Percentiles rank a stretch among this genome's conserved stretches.
Evolutionary conservation across 2,888 invertebrate genomes (phyloP).

Genomic region (Pomacea canaliculata): DNA sequence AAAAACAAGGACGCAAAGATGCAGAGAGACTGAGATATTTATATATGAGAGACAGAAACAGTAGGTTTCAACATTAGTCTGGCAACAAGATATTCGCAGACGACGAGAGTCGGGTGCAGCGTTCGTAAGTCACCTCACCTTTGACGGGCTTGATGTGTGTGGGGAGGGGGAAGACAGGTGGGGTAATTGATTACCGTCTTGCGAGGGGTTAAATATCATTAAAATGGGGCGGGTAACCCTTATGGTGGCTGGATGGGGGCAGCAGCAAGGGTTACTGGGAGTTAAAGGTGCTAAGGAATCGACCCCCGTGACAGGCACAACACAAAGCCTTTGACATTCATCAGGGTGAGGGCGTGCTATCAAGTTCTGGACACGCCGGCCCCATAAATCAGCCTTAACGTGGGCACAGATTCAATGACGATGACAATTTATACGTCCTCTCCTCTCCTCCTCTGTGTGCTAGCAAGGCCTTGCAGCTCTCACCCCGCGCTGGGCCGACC

Average conservation of each 20-base stretch:
- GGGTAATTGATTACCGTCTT: too few species aligned
- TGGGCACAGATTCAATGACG: background rate
- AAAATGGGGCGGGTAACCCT: too few species aligned
- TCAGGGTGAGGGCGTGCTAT: constrained; percentile 1
- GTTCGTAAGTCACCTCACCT: too few species aligned
- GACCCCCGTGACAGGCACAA: background rate
- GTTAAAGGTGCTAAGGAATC: too few species aligned
- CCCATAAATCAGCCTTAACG: constrained; percentile 7
- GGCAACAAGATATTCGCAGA: too few species aligned
- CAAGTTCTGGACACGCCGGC: constrained; percentile 5
- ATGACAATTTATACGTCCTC: background rate
- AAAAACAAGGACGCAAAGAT: background rate
- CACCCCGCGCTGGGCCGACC: too few species aligned
- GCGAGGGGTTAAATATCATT: too few species aligned
- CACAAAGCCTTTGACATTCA: constrained; percentile 4
- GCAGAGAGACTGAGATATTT: background rate
- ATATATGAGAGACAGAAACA: background rate
- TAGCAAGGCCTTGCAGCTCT: background rate
- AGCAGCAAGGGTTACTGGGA: too few species aligned
- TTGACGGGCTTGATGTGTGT: too few species aligned
- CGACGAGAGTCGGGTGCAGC: too few species aligned
- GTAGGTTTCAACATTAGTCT: background rate
- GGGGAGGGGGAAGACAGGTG: too few species aligned
- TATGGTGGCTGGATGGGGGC: too few species aligned
- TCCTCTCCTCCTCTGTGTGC: background rate